phyloP scores from a whole-genome alignment of 2,888 invertebrate species.

The Dicranocentrus wangi region DNA sequence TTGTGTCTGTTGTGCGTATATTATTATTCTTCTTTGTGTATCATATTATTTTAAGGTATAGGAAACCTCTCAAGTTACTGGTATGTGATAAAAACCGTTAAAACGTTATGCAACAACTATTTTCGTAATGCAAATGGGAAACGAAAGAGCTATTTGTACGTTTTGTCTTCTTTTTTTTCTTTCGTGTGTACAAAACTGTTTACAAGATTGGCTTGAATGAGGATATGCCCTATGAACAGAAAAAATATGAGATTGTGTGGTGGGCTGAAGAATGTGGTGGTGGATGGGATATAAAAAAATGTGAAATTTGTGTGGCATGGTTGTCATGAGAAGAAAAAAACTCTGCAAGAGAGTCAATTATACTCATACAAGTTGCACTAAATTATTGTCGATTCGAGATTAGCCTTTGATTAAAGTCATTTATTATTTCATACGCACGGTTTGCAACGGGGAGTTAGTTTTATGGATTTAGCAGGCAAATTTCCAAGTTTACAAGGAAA shows the following conservation, averaged over 20 bases:
- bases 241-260: neutral
- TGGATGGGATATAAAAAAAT: slow-evolving; percentile 2
- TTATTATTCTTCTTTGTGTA: neutral
- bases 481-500: no score
- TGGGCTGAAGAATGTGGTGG: no score
- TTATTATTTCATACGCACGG: no score
- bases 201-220: slow-evolving; percentile 18
- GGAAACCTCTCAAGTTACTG: slow-evolving; percentile 25
- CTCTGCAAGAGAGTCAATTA: neutral
- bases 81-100: slow-evolving; percentile 36
- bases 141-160: slow-evolving; percentile 12
- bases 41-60: neutral
- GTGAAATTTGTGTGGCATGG: neutral
- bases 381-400: slow-evolving; percentile 12
- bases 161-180: neutral
- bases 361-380: slow-evolving; percentile 7
- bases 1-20: neutral
- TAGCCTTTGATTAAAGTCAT: slow-evolving; percentile 25
- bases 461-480: no score
- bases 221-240: neutral
- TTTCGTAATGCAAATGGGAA: neutral
- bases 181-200: slow-evolving; percentile 8
- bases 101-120: slow-evolving; percentile 38
- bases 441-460: no score
- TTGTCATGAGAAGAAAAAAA: slow-evolving; percentile 12